Percentiles rank a stretch among this genome's conserved stretches.
phyloP scores from a whole-genome alignment of 2,888 invertebrate species.

The Sinodicranocentrus sp. region DNA sequence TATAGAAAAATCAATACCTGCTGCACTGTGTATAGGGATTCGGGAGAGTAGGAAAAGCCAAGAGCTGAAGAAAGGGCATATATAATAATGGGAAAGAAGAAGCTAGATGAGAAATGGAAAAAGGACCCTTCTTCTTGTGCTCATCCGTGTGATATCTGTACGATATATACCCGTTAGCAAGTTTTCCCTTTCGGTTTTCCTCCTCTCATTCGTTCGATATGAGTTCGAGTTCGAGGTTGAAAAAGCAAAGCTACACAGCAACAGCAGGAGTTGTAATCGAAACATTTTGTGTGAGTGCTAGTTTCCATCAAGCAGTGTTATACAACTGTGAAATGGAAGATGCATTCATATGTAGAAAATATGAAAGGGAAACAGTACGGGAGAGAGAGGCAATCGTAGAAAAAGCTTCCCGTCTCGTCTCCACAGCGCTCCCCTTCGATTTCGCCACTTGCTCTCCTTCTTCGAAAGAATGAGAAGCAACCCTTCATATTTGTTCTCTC shows the following conservation, averaged over 20 bases:
- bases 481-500: conserved; percentile 44
- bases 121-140: conserved; percentile 40
- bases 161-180: conserved; percentile 10
- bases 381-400: conserved; percentile 32
- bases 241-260: conserved; percentile 40
- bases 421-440: conserved; percentile 39
- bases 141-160: conserved; percentile 54
- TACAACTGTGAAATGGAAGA: conserved; percentile 34
- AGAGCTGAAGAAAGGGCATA: conserved; percentile 52
- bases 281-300: conserved; percentile 54
- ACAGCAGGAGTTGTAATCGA: conserved; percentile 57
- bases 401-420: conserved; percentile 29
- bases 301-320: conserved; percentile 34
- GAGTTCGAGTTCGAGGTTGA: conserved; percentile 61
- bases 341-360: conserved; percentile 45
- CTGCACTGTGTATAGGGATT: conserved; percentile 53
- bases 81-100: conserved; percentile 36
- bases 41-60: conserved; percentile 50
- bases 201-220: conserved; percentile 19
- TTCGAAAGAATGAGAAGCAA: conserved; percentile 27
- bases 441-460: conserved; percentile 41
- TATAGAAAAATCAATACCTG: conserved; percentile 73
- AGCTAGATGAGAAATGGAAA: conserved; percentile 52
- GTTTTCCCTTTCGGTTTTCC: conserved; percentile 30
- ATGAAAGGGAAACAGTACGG: not conserved